Evolutionary conservation across 2,797 vertebrate genomes (phyloP), one percentile per base, ranked within the genome.

Genomic region (Sebastes steindachneri): DNA sequence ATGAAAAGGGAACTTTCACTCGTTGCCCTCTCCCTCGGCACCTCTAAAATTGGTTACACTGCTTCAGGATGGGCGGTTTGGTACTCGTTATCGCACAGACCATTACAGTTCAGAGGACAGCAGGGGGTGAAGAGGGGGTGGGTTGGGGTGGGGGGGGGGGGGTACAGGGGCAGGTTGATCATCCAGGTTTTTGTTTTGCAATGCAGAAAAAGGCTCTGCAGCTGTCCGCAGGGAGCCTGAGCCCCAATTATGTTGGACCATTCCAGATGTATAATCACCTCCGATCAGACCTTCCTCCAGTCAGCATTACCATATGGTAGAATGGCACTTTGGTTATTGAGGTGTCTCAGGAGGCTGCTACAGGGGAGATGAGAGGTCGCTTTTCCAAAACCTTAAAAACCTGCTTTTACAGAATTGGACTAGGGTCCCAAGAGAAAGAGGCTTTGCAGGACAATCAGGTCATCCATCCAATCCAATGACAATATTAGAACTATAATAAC

Each of bases 211-310:
- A 86, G 12, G 33, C 58, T 79, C 64, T 82, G 45, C 81, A 60
- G 60, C 68, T 71, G 51, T 73, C 79, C 33, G 2, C 64, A 3
- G 35, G 72, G 88, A 75, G 67, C 77, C 62, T 53, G 59, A 67
- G 70, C 59, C 17, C 54, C 48, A 65, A 73, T 55, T 84, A 86
- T 80, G 76, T 60, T 33, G 73, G 73, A 70, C 59, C 9, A 58
- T 68, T 90, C 75, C 79, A 90, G 86, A 83, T 91, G 79, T 81
- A 64, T 92, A 88, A 90, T 90, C 82, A 74, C 63, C 82, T 84
- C 67, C 69, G 65, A 77, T 87, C 77, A 86, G 84, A 60, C 66
- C 67, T 25, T 74, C 55, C 75, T 80, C 80, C 73, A 78, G 70
- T 84, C 79, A 58, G 63, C 68, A 51, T 76, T 75, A 77, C 89